A percentile compares a stretch with the other conserved stretches of the same genome.
Conservation (phyloP, 2,113 vertebrate genomes). For the Copsychus sechellarum region DNA sequence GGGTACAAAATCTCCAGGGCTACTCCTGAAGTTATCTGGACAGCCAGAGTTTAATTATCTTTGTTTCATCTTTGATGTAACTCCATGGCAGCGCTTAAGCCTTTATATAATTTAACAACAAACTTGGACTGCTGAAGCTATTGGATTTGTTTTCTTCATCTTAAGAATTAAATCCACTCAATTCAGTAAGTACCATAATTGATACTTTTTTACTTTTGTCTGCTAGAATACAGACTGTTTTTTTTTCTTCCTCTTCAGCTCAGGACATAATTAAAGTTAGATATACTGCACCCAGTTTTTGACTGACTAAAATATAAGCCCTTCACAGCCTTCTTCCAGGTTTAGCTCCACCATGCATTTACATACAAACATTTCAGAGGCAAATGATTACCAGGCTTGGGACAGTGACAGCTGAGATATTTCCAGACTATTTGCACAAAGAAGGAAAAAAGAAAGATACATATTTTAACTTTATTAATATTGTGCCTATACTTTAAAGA, state of each 20-base stretch:
- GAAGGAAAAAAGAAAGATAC: neutral
- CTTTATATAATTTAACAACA: neutral
- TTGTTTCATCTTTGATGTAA: neutral
- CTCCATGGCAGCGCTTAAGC: neutral
- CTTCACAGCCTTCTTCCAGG: neutral
- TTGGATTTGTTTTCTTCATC: neutral
- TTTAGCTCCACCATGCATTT: neutral
- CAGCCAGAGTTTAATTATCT: neutral
- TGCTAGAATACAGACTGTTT: neutral
- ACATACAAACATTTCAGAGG: neutral
- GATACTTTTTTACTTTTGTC: neutral
- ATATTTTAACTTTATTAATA: neutral
- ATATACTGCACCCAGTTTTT: neutral
- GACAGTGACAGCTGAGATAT: neutral
- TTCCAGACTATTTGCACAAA: neutral
- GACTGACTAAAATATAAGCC: neutral
- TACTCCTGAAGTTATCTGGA: neutral
- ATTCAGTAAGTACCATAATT: neutral
- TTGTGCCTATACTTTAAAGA: neutral
- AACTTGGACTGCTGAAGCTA: neutral
- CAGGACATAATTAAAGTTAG: neutral
- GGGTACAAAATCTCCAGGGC: neutral
- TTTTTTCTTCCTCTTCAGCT: neutral
- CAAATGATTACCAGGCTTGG: neutral
- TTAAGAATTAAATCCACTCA: neutral